Base-by-base conservation (phyloP, 2,888 invertebrate genomes). In the Cheilosia soror region DNA sequence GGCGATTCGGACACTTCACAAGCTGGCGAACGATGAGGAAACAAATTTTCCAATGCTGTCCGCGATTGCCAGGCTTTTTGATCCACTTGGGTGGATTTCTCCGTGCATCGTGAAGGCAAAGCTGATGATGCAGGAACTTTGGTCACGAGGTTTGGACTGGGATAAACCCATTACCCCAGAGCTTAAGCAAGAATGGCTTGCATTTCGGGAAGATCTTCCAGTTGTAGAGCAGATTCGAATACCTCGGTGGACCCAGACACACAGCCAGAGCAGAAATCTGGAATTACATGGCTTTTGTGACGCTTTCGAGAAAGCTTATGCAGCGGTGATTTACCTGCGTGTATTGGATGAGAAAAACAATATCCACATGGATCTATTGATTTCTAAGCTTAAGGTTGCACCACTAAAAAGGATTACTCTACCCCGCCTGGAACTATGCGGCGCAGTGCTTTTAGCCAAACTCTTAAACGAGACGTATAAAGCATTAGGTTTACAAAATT, bases 241-340 rank as follows among this genome's bases (percentile, higher is more conserved):
- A 40, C 27, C 55, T 25, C 33, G 69, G 11, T 58, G 58, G 58
- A 58, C 60, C 15, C 60, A 51, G 1, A 51, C 37, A 6, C 31
- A n/a, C 11, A 20, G n/a, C 15, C 5, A 4, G 11, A 27, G 2
- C 37, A 42, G 7, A n/a, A 25, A 31, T 5, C 20, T 55, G 20
- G 40, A 79, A 49, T 4, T 65, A 25, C 71, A 72, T 29, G 65
- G 78, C 15, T 79, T 79, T 27, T 51, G 71, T 37, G 72, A 79
- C 29, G 68, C 66, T 6, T 80, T 55, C 2, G 65, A 57, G 42
- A 57, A 65, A 27, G 72, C 69, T 3, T 77, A 53, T 69, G 51
- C 47, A 44, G 60, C 53, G 53, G 73, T 62, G 5, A 37, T 51
- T 20, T 76, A 53, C 27, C n/a, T 37, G 9, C 49, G 58, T 33